Conservation (phyloP, 2,888 invertebrate genomes). For the Tenthredo distinguenda region DNA sequence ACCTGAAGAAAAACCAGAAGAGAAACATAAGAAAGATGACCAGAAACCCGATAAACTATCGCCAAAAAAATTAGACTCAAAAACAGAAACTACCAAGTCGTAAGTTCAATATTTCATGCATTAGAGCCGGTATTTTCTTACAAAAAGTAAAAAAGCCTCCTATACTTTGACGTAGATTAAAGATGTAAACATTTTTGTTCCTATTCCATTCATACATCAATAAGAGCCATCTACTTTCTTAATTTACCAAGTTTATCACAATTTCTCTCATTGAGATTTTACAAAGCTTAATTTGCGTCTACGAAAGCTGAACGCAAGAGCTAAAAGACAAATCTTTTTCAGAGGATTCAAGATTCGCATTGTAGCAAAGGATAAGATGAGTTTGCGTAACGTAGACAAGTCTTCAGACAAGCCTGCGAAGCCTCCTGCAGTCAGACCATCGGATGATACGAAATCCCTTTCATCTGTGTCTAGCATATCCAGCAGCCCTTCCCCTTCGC, state of each 20-base stretch:
- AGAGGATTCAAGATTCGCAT: slow-evolving; percentile 75
- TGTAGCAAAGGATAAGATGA: slow-evolving; percentile 74
- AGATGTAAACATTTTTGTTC: neutral
- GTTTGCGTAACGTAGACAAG: slow-evolving; percentile 60
- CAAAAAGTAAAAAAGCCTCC: neutral
- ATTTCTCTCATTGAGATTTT: neutral
- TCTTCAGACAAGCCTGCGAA: slow-evolving; percentile 65
- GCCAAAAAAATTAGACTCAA: slow-evolving; percentile 66
- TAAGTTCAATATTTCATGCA: slow-evolving; percentile 61
- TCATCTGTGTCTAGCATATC: slow-evolving; percentile 80
- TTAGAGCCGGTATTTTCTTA: neutral
- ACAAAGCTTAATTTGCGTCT: neutral
- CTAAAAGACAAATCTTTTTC: slow-evolving; percentile 54
- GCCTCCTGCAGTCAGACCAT: slow-evolving; percentile 61
- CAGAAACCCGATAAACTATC: slow-evolving; percentile 67
- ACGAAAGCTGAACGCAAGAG: slow-evolving; percentile 21
- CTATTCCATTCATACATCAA: neutral
- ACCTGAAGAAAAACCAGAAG: slow-evolving; percentile 64
- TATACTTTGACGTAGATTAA: neutral
- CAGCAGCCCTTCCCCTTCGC: slow-evolving; percentile 76
- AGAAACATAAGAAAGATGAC: slow-evolving; percentile 68
- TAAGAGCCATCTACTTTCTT: neutral
- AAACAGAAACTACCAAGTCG: slow-evolving; percentile 68
- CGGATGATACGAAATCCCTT: slow-evolving; percentile 77
- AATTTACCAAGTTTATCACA: neutral